Conservation (phyloP, 92 coral and sea anemone genomes). For the Siderastrea radians region DNA sequence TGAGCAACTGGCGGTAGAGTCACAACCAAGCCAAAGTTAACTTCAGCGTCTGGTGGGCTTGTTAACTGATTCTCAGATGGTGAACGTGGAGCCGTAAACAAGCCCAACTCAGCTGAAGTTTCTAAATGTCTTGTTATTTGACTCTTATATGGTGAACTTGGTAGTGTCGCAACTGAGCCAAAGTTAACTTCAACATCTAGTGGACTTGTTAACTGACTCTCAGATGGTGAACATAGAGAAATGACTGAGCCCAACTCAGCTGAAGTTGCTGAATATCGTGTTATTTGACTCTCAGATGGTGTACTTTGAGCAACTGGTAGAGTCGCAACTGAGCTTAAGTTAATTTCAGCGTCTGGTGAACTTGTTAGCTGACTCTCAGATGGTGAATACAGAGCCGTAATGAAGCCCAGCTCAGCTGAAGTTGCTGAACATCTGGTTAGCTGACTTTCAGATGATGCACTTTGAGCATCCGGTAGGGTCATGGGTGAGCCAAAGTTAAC, state of each 20-base stretch:
- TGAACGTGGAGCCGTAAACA: not conserved
- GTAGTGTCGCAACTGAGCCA: too few species aligned
- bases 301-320: not conserved
- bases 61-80: not conserved
- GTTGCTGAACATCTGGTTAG: too few species aligned
- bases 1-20: not conserved
- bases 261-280: not conserved
- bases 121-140: too few species aligned
- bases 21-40: not conserved
- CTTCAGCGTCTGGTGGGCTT: not conserved
- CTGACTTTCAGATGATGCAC: too few species aligned
- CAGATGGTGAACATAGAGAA: too few species aligned
- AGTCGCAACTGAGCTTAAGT: not conserved
- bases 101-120: not conserved
- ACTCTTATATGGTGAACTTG: too few species aligned
- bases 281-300: not conserved
- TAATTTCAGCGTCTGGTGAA: not conserved
- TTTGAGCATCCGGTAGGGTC: too few species aligned
- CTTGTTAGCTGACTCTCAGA: not conserved
- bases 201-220: too few species aligned
- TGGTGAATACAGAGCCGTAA: not conserved
- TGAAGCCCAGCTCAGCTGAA: too few species aligned
- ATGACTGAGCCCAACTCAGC: too few species aligned
- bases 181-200: not conserved
- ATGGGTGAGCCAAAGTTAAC: too few species aligned